phyloP scores from a whole-genome alignment of 30 jellyfish, hydroid and myxozoan genomes.

The Catostylus mosaicus region DNA sequence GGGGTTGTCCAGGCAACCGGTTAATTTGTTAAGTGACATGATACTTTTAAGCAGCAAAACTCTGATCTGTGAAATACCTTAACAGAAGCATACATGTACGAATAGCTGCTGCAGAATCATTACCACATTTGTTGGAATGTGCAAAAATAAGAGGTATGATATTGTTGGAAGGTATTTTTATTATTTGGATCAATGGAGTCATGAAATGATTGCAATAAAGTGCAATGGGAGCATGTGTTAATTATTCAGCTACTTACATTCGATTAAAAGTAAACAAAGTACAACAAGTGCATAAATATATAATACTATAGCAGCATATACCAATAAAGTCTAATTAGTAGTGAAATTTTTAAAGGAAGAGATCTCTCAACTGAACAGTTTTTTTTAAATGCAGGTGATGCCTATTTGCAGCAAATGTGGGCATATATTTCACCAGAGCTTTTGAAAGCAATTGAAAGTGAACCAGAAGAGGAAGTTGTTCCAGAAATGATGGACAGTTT shows the following conservation, averaged over 20 bases:
- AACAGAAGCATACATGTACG: slow-evolving; percentile 79
- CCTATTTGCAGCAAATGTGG: slow-evolving; percentile 94
- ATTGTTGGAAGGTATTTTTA: neutral
- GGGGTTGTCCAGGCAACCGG: no score
- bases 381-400: slow-evolving; percentile 74
- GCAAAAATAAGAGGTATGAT: slow-evolving; percentile 93
- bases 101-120: slow-evolving; percentile 98
- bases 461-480: slow-evolving; percentile 97
- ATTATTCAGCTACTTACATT: no score
- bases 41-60: no score
- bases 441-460: slow-evolving; percentile 86
- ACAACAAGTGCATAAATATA: no score
- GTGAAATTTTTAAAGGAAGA: neutral
- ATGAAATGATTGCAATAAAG: no score
- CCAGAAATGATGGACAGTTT: slow-evolving; percentile 99
- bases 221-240: no score
- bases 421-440: slow-evolving; percentile 89
- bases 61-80: slow-evolving; percentile 19
- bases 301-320: no score
- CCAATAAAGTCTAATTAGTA: no score
- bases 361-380: no score
- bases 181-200: neutral
- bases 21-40: no score
- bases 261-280: no score
- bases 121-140: slow-evolving; percentile 94